Conservation (phyloP, 92 coral and sea anemone genomes). For the Palythoa grandis region DNA sequence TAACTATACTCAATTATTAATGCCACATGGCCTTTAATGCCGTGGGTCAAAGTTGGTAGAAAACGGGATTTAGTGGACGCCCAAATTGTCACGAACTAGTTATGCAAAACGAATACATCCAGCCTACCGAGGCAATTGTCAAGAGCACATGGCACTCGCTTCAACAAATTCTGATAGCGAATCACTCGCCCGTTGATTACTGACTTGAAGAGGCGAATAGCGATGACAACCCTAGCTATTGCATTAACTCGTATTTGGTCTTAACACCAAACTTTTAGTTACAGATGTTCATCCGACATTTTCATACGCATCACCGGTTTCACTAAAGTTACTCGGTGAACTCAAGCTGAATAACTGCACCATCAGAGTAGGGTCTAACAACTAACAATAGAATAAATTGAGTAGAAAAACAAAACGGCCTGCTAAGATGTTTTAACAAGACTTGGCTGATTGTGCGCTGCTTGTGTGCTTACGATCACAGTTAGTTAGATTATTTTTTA, state of each 20-base stretch:
- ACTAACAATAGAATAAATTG: slow-evolving; percentile 23
- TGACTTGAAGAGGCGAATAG: not conserved
- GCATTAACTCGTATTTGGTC: not conserved
- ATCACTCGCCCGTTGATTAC: slow-evolving; percentile 19
- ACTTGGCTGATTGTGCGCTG: not conserved
- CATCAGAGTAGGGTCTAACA: slow-evolving; percentile 12
- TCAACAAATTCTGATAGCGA: slow-evolving; percentile 12
- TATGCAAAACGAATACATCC: slow-evolving; percentile 31
- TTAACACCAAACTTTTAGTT: slow-evolving; percentile 16
- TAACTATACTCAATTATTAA: slow-evolving; percentile 25
- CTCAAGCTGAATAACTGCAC: not conserved
- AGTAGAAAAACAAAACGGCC: slow-evolving; percentile 15
- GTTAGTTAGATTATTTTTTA: too few species aligned
- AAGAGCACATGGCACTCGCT: slow-evolving; percentile 41
- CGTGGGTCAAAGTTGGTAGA: slow-evolving; percentile 31
- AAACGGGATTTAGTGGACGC: slow-evolving; percentile 14
- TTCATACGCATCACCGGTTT: slow-evolving; percentile 39
- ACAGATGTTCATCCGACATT: slow-evolving; percentile 33
- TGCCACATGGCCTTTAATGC: slow-evolving; percentile 45
- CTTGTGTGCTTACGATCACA: not conserved
- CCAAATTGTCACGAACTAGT: slow-evolving; percentile 26
- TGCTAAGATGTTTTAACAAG: not conserved
- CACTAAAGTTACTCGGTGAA: not conserved
- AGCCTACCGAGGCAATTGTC: slow-evolving; percentile 26
- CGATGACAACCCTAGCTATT: slow-evolving; percentile 6